A percentile compares a stretch with the other conserved stretches of the same genome.
These are phyloP conservation scores for Schizopygopsis pylzovi DNA, from an alignment of 2,797 vertebrate genomes.

Conservation along the genomic window DNA sequence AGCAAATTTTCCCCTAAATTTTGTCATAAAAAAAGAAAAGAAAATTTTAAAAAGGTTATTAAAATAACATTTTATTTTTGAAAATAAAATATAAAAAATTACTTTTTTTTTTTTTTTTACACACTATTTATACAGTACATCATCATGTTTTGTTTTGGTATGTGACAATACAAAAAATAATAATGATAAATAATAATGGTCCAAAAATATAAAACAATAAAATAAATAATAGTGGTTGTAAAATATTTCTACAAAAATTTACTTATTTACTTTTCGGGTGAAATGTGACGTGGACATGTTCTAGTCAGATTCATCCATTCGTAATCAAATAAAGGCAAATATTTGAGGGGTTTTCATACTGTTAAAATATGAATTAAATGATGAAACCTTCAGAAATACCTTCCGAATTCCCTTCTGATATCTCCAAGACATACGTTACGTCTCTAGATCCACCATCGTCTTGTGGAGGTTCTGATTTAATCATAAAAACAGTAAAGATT, in stretches of 20 bases:
- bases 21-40: background rate
- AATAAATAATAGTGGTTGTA: background rate
- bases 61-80: too few species aligned
- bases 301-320: background rate
- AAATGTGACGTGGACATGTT: background rate
- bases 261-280: background rate
- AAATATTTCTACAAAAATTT: background rate
- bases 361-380: background rate
- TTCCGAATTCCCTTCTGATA: conserved; percentile 91
- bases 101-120: too few species aligned
- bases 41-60: background rate
- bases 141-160: too few species aligned
- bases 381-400: conserved; percentile 72
- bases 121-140: too few species aligned
- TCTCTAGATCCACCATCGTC: conserved; percentile 95
- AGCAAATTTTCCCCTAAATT: background rate
- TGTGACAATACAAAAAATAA: too few species aligned
- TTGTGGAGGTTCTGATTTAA: conserved; percentile 87
- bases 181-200: too few species aligned
- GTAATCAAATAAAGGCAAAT: background rate
- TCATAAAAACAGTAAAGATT: background rate
- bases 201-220: too few species aligned
- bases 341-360: background rate
- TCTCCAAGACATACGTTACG: conserved; percentile 91
- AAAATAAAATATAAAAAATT: background rate